Base-by-base conservation (phyloP, 2,888 invertebrate species). In the Drosophila nigricruria region DNA sequence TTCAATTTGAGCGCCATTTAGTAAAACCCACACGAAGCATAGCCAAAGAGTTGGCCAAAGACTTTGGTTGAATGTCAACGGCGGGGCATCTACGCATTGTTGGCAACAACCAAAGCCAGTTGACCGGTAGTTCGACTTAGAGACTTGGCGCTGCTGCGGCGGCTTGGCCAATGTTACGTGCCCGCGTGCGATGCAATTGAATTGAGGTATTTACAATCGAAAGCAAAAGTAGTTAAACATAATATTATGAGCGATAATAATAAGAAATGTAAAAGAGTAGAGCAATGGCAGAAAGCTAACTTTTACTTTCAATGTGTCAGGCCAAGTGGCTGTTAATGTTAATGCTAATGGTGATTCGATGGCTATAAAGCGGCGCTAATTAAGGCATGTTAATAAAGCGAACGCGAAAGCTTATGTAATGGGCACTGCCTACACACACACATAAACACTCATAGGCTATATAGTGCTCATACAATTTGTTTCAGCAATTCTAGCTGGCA, bases 1-100 rank as follows among this genome's bases (percentile, higher is more conserved):
- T 84, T 82, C 84, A 84, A 79, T 81, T 79, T 81, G 62, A 74
- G 70, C 84, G 81, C 82, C 82, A 82, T 82, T 82, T 82, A 85
- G 76, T 73, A 49, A 68, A 47, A 18, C 49, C 62, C 65, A 53
- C 49, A 42, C 60, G 36, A 58, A 36, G 43, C 32, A 42, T 3
- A 38, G 53, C 25, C 25, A 32, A 12, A 20, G 45, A 73, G 38
- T 61, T 68, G 64, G 62, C 72, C 58, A 81, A 18, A 49, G 49
- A 43, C 71, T 69, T 66, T 66, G 74, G 81, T 56, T 82, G 82
- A 82, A 82, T 82, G 82, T 82, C 82, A 82, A 86, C 83, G 54
- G 76, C 64, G 76, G 70, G 58, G 69, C 76, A 66, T 12, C 49
- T 81, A 82, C 82, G 83, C 82, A 82, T 83, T 56, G 42, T 36